Base-by-base conservation (phyloP, 1,140 invertebrate genomes). In the Laodelphax striatellus region DNA sequence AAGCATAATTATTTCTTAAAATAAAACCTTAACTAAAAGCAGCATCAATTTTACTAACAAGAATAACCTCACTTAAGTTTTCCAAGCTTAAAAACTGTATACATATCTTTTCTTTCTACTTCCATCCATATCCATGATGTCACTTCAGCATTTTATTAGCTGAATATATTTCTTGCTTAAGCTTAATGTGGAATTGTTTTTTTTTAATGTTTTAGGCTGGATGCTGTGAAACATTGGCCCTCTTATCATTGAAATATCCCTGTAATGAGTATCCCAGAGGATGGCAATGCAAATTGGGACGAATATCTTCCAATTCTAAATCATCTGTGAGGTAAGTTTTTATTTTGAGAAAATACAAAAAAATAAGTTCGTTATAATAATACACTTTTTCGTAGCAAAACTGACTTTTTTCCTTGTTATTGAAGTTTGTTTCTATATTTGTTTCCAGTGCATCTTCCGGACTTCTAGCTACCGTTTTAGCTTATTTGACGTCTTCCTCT, bases 401-500 rank as follows among this genome's bases (percentile, higher is more conserved):
- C 6, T 6, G 6, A 28, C 24, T 6, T 28, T 50, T 50, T 50
- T 17, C 16, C 16, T 5, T 11, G 46, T 19, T 50, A 8, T 14
- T 50, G 2, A 19, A 2, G 16, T 17, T 16, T 16, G 1, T 50
- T 17, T 11, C 46, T 50, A 17, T 50, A 11, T 50, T 16, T 50
- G 21, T 9, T 63, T 64, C 13, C 43, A 64, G 63, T 58, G 19
- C 60, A 34, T 62, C 56, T 56, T 58, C 52, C 13, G 74, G 76
- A 44, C 70, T 79, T 0, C 65, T 82, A 21, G 74, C 75, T 52
- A 75, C 62, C 57, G 43, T 61, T 10, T 16, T 86, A 9, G 76
- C 77, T 31, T 65, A 86, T 5, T 64, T 87, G 11, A 79, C 74
- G 0, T 79, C 77, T 34, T 80, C 83, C 1, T 71, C 78, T 9